A percentile compares a stretch with the other conserved stretches of the same genome.
Evolutionary conservation across 2,888 invertebrate species (phyloP).

Genomic region (Drosophila leonis): DNA sequence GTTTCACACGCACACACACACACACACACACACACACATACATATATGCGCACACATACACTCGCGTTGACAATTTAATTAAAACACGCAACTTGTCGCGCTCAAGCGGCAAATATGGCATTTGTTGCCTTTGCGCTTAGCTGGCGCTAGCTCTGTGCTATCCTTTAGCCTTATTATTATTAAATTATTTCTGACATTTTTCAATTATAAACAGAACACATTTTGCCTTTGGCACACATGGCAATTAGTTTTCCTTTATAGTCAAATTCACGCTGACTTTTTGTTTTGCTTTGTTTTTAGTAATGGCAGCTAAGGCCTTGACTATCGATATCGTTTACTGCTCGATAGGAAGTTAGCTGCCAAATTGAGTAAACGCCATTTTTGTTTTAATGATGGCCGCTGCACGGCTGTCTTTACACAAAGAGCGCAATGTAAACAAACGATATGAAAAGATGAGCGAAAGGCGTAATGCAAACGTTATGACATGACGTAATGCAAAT

Average conservation of each 20-base stretch:
- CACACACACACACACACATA: neutral
- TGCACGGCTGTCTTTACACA: neutral
- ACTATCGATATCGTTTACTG: neutral
- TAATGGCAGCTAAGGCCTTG: neutral
- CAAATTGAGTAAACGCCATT: constrained; percentile 3
- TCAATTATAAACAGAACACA: neutral
- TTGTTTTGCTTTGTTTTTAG: neutral
- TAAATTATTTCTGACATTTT: neutral
- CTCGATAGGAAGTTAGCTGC: neutral
- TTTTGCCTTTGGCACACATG: neutral
- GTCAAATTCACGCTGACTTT: neutral
- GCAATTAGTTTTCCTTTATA: neutral
- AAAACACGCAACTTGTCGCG: constrained; percentile 15
- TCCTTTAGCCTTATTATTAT: neutral
- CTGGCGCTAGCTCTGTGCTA: neutral
- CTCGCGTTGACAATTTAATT: constrained; percentile 31
- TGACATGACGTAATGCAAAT: no score
- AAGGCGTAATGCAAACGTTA: neutral
- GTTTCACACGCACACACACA: constrained; percentile 8
- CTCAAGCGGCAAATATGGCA: constrained; percentile 13
- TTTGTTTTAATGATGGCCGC: neutral
- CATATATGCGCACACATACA: neutral
- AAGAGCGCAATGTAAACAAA: constrained; percentile 2
- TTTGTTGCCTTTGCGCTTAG: constrained; percentile 1
- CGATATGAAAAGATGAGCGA: neutral